These are phyloP conservation scores for Camptogramma bilineatum DNA, from an alignment of 2,888 invertebrate species.

Conservation along the genomic window DNA sequence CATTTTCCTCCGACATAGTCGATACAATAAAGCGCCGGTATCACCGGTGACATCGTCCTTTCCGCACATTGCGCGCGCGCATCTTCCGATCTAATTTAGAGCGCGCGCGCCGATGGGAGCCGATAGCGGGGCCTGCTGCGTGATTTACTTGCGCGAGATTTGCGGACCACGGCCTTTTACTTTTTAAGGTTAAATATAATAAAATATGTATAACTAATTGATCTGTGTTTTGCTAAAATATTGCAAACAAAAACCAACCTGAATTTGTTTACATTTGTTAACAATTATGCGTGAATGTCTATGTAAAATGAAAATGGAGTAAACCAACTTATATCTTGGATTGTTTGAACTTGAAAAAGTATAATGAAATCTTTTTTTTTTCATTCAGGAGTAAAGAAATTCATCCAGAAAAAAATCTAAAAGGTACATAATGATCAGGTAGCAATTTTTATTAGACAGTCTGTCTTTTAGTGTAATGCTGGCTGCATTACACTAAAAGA, in stretches of 20 bases:
- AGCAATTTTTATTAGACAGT: too few species aligned
- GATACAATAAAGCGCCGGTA: slow-evolving; percentile 32
- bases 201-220: neutral
- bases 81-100: slow-evolving; percentile 63
- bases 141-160: slow-evolving; percentile 57
- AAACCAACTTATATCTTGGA: too few species aligned
- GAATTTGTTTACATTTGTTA: too few species aligned
- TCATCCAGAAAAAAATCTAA: too few species aligned
- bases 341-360: too few species aligned
- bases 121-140: slow-evolving; percentile 62
- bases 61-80: slow-evolving; percentile 28
- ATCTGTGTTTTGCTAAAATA: neutral
- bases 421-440: too few species aligned
- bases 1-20: neutral
- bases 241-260: neutral
- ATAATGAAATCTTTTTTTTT: too few species aligned
- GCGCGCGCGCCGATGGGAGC: slow-evolving; percentile 54
- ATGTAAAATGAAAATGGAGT: too few species aligned
- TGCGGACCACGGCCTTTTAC: slow-evolving; percentile 17
- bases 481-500: too few species aligned
- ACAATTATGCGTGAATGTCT: too few species aligned
- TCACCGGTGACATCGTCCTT: slow-evolving; percentile 30
- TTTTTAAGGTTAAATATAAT: slow-evolving; percentile 13
- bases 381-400: too few species aligned
- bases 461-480: too few species aligned